A percentile compares a stretch with the other conserved stretches of the same genome.
phyloP scores from a whole-genome alignment of 2,113 vertebrate genomes.

The Melanostigma gelatinosum region DNA sequence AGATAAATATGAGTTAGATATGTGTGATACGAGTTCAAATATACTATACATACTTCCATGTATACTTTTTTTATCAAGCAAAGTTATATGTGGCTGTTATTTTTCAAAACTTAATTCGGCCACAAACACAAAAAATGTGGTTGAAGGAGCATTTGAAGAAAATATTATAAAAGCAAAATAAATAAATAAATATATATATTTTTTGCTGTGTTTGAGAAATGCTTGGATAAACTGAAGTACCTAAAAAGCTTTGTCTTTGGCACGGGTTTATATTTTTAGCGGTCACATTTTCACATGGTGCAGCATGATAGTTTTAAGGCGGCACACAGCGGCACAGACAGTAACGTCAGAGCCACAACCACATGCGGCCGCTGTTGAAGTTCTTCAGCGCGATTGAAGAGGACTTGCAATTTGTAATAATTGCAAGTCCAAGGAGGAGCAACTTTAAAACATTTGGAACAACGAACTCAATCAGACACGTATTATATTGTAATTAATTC shows the following conservation, averaged over 20 bases:
- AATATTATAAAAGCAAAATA: not conserved
- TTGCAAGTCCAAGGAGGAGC: not conserved
- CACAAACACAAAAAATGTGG: not conserved
- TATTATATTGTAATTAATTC: not conserved
- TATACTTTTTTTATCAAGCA: not conserved
- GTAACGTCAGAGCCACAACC: not conserved
- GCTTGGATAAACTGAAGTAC: not conserved
- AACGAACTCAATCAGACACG: not conserved
- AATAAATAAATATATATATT: too few species aligned
- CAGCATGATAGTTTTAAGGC: not conserved
- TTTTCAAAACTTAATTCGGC: not conserved
- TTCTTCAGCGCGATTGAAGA: not conserved
- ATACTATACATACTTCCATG: not conserved
- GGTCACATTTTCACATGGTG: not conserved
- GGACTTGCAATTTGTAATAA: not conserved
- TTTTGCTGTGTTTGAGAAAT: not conserved
- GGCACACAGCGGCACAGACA: not conserved
- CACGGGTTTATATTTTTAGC: not conserved
- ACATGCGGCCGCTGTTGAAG: too few species aligned
- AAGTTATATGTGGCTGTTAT: not conserved
- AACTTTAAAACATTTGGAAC: not conserved
- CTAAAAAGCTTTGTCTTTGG: not conserved
- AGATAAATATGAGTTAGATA: constrained; percentile 26
- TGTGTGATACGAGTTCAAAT: not conserved
- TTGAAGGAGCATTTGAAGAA: not conserved